Percentiles rank a stretch among this genome's conserved stretches.
Conservation (phyloP, 2,113 vertebrate genomes). For the Xyrauchen texanus region DNA sequence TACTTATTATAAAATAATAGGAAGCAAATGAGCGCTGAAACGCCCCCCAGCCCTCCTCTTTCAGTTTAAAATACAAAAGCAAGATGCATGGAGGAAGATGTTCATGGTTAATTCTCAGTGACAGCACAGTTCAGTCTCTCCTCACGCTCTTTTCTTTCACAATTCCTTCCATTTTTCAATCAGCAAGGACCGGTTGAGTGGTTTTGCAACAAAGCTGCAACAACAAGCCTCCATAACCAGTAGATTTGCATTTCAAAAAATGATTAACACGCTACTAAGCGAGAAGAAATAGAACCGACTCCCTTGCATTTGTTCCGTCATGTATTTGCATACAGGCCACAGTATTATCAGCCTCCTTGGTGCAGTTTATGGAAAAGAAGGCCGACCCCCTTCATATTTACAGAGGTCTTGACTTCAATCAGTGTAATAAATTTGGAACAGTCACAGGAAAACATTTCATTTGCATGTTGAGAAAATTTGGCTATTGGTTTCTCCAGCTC, state of each 20-base stretch:
- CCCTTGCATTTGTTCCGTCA: constrained; percentile 30
- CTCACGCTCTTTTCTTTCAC: background rate
- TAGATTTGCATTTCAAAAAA: constrained; percentile 36
- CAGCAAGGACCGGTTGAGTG: background rate
- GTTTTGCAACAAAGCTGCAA: constrained; percentile 29
- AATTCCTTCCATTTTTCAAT: background rate
- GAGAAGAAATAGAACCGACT: background rate
- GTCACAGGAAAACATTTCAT: constrained; percentile 17
- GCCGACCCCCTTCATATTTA: constrained; percentile 8
- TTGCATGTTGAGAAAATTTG: background rate
- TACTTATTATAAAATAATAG: constrained; percentile 32
- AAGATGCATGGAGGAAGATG: constrained; percentile 26
- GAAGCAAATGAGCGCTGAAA: constrained; percentile 35
- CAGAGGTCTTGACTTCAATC: constrained; percentile 39
- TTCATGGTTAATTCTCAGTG: background rate
- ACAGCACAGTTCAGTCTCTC: background rate
- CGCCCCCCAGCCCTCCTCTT: constrained; percentile 34
- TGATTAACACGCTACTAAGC: constrained; percentile 1
- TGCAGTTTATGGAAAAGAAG: constrained; percentile 30
- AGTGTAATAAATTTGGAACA: constrained; percentile 5
- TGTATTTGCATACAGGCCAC: constrained; percentile 36
- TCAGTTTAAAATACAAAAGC: constrained; percentile 32
- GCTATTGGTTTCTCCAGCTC: constrained; percentile 16
- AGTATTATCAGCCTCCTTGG: background rate
- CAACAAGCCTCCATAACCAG: constrained; percentile 33